Base-by-base conservation (phyloP, 2,797 vertebrate genomes). In the Siniperca obscura region DNA sequence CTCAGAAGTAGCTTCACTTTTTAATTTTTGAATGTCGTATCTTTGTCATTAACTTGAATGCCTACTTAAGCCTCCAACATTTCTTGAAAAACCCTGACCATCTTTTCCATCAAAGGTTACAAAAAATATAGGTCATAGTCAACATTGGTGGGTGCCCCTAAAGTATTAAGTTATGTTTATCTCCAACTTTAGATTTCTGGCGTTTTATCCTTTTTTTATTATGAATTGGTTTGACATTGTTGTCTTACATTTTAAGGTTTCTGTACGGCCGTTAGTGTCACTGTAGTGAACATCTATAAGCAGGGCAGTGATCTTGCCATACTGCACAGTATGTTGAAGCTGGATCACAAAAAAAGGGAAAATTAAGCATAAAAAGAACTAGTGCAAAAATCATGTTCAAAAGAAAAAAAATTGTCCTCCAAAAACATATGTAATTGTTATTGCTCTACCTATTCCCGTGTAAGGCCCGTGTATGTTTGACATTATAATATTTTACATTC, bases 401-500 rank as follows among this genome's bases (percentile, higher is more conserved):
- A 48, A 66, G n/a, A 52, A 36, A 42, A 55, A 7, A 11, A n/a
- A 30, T 30, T 30, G 9, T 34, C 14, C 44, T 68, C 36, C 19
- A 34, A 46, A 64, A 30, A 65, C 40, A 50, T 10, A 48, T 48
- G 16, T 40, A 25, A 25, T 13, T 60, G 1, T n/a, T 61, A 27
- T 22, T 68, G 19, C 40, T 52, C 5, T 11, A 14, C 4, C 19
- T 25, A 19, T 27, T 59, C 7, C 13, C 36, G 25, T 48, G 48
- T 74, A 62, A 60, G 46, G 42, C 4, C 40, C 40, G 3, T 0
- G 0, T 40, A 21, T 46, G 25, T 61, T 76, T 30, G 48, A 73
- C 25, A 40, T n/a, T 64, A 70, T 48, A 46, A 56, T 64, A 17
- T 72, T 62, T 67, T 38, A 75, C 38, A 52, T 42, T 73, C 7